These are phyloP conservation scores for Tridacna crocea DNA, from an alignment of 2,888 invertebrate genomes.

Conservation along the genomic window DNA sequence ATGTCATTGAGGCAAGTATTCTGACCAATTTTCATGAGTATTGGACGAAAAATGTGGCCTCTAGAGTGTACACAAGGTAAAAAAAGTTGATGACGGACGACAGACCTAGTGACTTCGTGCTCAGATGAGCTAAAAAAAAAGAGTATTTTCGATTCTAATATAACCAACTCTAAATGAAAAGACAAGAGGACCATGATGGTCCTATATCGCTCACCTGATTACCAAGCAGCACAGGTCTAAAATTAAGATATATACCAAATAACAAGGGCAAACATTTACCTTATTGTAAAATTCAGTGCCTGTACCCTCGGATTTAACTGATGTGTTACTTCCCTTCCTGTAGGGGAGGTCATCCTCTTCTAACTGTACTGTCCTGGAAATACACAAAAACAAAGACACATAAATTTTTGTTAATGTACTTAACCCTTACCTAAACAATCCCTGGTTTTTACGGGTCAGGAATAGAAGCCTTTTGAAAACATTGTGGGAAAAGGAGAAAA, in stretches of 20 bases:
- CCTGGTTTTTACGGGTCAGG: too few species aligned
- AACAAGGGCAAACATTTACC: slow-evolving; percentile 36
- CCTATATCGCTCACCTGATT: background rate
- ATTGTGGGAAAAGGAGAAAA: too few species aligned
- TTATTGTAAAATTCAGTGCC: slow-evolving; percentile 68
- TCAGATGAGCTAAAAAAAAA: background rate
- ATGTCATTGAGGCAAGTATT: too few species aligned
- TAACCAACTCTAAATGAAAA: too few species aligned
- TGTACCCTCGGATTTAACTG: slow-evolving; percentile 75
- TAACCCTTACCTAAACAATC: too few species aligned
- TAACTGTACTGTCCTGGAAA: slow-evolving; percentile 76
- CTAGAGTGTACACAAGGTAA: too few species aligned
- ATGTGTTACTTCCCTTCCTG: slow-evolving; percentile 75
- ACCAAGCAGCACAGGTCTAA: background rate
- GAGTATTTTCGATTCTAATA: too few species aligned
- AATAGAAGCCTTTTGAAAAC: too few species aligned
- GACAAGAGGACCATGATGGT: background rate
- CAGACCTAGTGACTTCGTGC: background rate
- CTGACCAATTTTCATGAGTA: too few species aligned
- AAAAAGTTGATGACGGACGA: background rate
- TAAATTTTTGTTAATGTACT: too few species aligned
- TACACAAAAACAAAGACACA: slow-evolving; percentile 22
- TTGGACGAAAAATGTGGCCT: too few species aligned
- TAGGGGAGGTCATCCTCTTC: slow-evolving; percentile 78
- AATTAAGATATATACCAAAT: too few species aligned